These are phyloP conservation scores for Leptatherina wallacei DNA, from an alignment of 2,797 vertebrate genomes.

Conservation along the genomic window DNA sequence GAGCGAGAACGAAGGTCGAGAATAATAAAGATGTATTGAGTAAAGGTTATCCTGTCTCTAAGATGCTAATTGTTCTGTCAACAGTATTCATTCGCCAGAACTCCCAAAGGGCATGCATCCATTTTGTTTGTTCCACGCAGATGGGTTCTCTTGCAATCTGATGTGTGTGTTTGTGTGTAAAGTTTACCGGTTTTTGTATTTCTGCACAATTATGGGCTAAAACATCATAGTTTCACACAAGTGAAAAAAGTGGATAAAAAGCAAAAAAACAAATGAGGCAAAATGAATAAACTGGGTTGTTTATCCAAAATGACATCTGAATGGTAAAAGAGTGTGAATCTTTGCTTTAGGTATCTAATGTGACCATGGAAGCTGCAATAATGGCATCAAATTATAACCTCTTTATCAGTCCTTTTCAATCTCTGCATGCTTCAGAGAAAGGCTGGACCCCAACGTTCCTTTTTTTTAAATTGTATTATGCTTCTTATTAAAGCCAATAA, in stretches of 20 bases:
- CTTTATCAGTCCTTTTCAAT: not conserved
- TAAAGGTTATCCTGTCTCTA: constrained; percentile 90
- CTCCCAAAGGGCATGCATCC: constrained; percentile 86
- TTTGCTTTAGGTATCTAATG: not conserved
- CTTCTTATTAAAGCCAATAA: not conserved
- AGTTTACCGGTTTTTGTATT: not conserved
- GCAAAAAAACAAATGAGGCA: not conserved
- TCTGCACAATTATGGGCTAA: not conserved
- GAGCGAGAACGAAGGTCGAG: constrained; percentile 82
- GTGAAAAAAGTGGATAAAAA: not conserved
- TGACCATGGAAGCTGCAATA: not conserved
- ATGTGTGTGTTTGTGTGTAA: constrained; percentile 15
- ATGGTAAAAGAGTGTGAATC: not conserved
- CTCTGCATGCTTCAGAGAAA: not conserved
- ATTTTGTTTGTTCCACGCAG: constrained; percentile 80
- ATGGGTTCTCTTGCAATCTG: constrained; percentile 64
- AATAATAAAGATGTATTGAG: constrained; percentile 87
- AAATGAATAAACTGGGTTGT: not conserved
- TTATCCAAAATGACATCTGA: not conserved
- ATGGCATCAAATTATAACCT: not conserved
- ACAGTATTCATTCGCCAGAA: constrained; percentile 87
- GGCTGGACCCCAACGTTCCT: not conserved
- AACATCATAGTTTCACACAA: not conserved
- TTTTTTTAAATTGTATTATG: not conserved
- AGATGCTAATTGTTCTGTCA: constrained; percentile 94